phyloP scores from a whole-genome alignment of 2,797 vertebrate species.

The Notamacropus eugenii region DNA sequence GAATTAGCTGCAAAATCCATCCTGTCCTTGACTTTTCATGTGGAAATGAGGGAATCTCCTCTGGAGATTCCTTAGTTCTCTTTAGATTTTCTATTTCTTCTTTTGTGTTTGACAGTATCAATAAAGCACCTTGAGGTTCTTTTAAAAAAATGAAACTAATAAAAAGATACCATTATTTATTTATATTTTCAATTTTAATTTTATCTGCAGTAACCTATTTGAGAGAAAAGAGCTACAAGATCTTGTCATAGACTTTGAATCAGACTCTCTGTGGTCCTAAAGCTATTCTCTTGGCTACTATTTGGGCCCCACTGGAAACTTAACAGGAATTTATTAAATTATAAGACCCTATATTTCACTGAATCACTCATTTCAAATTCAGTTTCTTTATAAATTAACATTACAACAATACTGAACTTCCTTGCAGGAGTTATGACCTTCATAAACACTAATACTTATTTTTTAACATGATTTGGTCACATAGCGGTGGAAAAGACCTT shows the following conservation, averaged over 20 bases:
- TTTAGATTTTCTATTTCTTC: neutral
- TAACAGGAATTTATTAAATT: neutral
- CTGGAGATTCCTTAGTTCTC: neutral
- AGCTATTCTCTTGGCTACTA: neutral
- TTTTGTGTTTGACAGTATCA: neutral
- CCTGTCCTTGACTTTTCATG: neutral
- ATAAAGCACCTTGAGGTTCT: neutral
- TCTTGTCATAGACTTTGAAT: neutral
- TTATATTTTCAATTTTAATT: neutral
- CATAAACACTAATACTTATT: neutral
- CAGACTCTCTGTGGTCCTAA: neutral
- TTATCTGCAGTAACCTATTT: neutral
- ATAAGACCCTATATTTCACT: neutral
- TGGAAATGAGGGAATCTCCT: neutral
- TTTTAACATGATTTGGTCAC: neutral
- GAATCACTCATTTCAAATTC: neutral
- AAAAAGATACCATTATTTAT: neutral
- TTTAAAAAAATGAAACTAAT: neutral
- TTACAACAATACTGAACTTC: too few species aligned
- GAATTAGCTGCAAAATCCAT: neutral
- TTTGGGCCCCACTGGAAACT: neutral
- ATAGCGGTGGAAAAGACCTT: neutral
- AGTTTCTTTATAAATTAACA: neutral
- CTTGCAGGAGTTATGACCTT: too few species aligned
- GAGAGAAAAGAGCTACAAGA: neutral